Evolutionary conservation across 2,888 invertebrate species (phyloP).

Genomic region (Conomelus anceps): DNA sequence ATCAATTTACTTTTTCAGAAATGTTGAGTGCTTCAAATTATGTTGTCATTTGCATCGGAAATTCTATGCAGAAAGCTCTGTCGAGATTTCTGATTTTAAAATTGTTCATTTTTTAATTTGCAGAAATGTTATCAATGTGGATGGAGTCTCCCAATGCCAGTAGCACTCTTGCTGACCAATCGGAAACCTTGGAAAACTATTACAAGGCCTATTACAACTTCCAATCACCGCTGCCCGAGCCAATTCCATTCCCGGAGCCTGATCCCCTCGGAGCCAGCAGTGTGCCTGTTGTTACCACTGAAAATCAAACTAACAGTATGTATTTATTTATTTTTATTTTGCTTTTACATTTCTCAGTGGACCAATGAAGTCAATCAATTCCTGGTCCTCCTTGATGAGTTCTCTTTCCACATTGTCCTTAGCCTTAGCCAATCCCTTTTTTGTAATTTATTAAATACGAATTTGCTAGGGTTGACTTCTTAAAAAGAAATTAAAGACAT

Average conservation of each 20-base stretch:
- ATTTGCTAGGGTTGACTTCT: no score
- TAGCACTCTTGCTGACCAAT: conserved; percentile 6
- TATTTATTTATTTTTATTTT: neutral
- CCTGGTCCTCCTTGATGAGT: no score
- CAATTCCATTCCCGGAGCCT: conserved; percentile 45
- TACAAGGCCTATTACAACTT: conserved; percentile 26
- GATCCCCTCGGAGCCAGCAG: conserved; percentile 51
- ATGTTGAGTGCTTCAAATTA: no score
- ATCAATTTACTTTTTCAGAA: no score
- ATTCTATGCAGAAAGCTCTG: no score
- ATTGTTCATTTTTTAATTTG: conserved; percentile 15
- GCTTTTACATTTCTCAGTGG: neutral
- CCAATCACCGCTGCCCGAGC: conserved; percentile 38
- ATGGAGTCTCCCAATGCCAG: conserved; percentile 28
- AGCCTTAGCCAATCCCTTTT: no score
- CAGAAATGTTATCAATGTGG: conserved; percentile 27
- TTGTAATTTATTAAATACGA: no score
- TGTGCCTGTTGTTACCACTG: conserved; percentile 41
- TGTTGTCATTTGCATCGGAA: no score
- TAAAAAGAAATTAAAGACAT: no score
- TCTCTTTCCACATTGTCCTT: no score
- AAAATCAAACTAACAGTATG: neutral
- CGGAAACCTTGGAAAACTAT: conserved; percentile 27
- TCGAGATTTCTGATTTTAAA: no score
- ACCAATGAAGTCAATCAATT: no score